phyloP scores from a whole-genome alignment of 2,888 invertebrate species.

The Lithodes maja region DNA sequence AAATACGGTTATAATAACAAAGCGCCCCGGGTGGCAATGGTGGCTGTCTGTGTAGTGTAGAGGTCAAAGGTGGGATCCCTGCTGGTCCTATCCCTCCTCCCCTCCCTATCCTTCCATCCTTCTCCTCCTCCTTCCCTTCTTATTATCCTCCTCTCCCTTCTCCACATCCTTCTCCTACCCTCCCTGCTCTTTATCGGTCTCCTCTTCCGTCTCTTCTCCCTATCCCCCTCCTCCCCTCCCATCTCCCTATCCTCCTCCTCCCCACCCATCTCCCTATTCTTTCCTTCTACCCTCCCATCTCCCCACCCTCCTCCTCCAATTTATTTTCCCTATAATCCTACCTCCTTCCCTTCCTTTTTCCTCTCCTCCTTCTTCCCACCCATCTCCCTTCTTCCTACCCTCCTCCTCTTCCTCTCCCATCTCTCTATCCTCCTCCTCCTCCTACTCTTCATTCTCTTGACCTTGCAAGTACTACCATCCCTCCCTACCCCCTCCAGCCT shows the following conservation, averaged over 20 bases:
- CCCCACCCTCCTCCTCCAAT: background rate
- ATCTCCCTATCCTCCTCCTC: background rate
- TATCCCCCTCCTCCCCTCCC: background rate
- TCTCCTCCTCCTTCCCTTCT: slow-evolving; percentile 26
- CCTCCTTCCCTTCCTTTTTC: background rate
- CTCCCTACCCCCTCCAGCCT: background rate
- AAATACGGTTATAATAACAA: slow-evolving; percentile 38
- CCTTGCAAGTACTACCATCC: background rate
- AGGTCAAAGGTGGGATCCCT: slow-evolving; percentile 59
- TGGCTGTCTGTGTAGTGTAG: slow-evolving; percentile 44
- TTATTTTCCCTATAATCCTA: background rate
- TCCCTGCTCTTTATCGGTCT: background rate
- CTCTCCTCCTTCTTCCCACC: background rate
- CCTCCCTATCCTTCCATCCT: background rate
- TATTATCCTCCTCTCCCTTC: background rate
- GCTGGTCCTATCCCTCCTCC: slow-evolving; percentile 44
- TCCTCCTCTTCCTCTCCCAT: background rate
- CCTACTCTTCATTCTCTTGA: background rate
- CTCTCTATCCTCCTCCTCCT: background rate
- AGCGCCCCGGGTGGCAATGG: slow-evolving; percentile 53
- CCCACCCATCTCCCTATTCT: background rate
- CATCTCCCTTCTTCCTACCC: background rate
- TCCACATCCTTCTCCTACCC: background rate
- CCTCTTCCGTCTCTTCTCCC: background rate
- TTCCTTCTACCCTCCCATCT: background rate